Percentiles rank a stretch among this genome's conserved stretches.
Conservation (phyloP, 2,888 invertebrate genomes). For the Ptychoptera contaminata region DNA sequence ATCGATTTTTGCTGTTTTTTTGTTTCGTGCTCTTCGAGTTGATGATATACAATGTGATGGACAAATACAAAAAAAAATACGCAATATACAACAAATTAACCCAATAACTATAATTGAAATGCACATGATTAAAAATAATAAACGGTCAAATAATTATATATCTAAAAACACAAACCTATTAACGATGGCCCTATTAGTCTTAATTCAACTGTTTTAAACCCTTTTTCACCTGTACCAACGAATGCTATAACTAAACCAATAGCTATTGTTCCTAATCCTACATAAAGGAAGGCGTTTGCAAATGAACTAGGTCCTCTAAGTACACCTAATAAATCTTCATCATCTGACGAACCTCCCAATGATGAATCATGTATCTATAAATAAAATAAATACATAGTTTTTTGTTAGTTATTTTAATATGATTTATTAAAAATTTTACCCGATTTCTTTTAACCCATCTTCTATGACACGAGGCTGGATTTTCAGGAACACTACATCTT, state of each 20-base stretch:
- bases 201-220: conserved; percentile 72
- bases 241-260: conserved; percentile 77
- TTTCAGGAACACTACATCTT: conserved; percentile 50
- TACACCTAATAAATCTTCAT: conserved; percentile 50
- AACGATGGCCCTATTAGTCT: conserved; percentile 74
- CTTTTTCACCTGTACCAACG: conserved; percentile 80
- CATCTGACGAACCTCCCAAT: conserved; percentile 62
- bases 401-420: background rate
- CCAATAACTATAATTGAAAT: conserved; percentile 42
- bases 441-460: conserved; percentile 79
- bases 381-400: conserved; percentile 2
- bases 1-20: conserved; percentile 31
- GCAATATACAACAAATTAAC: conserved; percentile 64
- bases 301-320: conserved; percentile 60
- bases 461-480: conserved; percentile 44
- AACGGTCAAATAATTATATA: background rate
- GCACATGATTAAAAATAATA: background rate
- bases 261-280: conserved; percentile 68
- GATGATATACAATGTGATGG: conserved; percentile 57
- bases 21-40: conserved; percentile 44
- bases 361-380: conserved; percentile 69
- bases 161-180: conserved; percentile 31
- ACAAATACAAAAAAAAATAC: conserved; percentile 71
- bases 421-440: conserved; percentile 33
- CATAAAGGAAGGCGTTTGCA: conserved; percentile 69